Percentiles rank a stretch among this genome's conserved stretches.
These are phyloP conservation scores for Dynastes maya DNA, from an alignment of 2,888 invertebrate genomes.

Conservation along the genomic window DNA sequence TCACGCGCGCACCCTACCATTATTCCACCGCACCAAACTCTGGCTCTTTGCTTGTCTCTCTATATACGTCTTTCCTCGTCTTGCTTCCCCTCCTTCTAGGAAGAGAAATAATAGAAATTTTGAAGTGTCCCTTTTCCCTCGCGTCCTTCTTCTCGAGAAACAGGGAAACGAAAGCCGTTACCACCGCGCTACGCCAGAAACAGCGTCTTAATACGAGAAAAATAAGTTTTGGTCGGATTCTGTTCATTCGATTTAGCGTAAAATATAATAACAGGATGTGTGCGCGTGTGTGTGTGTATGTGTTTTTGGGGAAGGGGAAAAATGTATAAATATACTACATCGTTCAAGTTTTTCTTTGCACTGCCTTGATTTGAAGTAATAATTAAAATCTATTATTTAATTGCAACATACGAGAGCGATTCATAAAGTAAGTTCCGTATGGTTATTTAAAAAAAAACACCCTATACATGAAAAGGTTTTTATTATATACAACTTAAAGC, in stretches of 20 bases:
- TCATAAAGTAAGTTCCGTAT: too few species aligned
- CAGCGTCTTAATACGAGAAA: conserved; percentile 5
- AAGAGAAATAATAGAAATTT: conserved; percentile 15
- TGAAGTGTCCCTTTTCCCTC: neutral
- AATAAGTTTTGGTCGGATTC: neutral
- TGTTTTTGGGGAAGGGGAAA: neutral
- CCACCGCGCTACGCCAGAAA: neutral
- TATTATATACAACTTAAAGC: too few species aligned
- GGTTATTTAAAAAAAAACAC: too few species aligned
- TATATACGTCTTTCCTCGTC: neutral
- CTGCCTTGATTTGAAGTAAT: too few species aligned
- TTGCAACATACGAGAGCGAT: too few species aligned
- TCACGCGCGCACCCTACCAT: neutral
- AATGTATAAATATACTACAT: too few species aligned
- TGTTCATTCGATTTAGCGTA: conserved; percentile 8
- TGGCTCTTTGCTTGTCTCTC: neutral
- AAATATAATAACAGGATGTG: conserved; percentile 2
- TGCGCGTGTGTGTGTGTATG: neutral
- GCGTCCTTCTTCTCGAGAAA: too few species aligned
- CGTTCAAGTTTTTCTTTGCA: too few species aligned
- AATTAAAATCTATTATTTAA: too few species aligned
- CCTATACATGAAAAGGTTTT: too few species aligned
- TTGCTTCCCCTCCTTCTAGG: neutral
- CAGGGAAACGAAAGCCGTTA: too few species aligned
- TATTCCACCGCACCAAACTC: neutral